phyloP scores from a whole-genome alignment of 1,140 invertebrate genomes.

The Chelonus insularis region DNA sequence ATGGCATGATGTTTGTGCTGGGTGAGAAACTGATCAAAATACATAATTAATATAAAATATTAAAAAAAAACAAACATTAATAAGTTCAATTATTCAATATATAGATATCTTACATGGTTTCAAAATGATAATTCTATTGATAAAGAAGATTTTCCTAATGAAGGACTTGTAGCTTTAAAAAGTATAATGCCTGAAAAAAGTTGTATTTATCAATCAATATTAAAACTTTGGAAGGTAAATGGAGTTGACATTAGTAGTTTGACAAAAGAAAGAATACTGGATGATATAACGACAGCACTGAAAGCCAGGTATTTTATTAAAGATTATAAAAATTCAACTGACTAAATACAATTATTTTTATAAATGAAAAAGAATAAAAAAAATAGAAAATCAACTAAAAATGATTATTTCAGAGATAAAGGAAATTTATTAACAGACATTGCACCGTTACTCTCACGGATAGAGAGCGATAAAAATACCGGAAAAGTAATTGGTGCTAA shows the following conservation, averaged over 20 bases:
- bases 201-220: conserved; percentile 52
- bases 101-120: conserved; percentile 53
- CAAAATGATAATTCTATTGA: conserved; percentile 32
- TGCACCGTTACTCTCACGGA: conserved; percentile 41
- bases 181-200: conserved; percentile 38
- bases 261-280: conserved; percentile 42
- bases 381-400: neutral
- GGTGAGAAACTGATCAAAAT: conserved; percentile 40
- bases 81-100: conserved; percentile 11
- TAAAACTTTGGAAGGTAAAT: conserved; percentile 46
- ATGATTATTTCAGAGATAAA: conserved; percentile 22
- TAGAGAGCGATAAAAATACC: conserved; percentile 40
- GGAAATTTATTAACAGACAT: conserved; percentile 44
- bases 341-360: neutral
- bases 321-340: conserved; percentile 3
- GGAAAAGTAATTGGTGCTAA: conserved; percentile 44
- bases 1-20: conserved; percentile 58
- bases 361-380: neutral
- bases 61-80: conserved; percentile 5
- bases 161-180: conserved; percentile 31
- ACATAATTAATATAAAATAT: too few relatives aligned
- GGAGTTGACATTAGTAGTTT: conserved; percentile 37
- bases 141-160: neutral
- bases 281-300: conserved; percentile 43
- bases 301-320: conserved; percentile 38